A percentile compares a stretch with the other conserved stretches of the same genome.
phyloP scores from a whole-genome alignment of 1,140 invertebrate genomes.

The Papilio aristodemus region DNA sequence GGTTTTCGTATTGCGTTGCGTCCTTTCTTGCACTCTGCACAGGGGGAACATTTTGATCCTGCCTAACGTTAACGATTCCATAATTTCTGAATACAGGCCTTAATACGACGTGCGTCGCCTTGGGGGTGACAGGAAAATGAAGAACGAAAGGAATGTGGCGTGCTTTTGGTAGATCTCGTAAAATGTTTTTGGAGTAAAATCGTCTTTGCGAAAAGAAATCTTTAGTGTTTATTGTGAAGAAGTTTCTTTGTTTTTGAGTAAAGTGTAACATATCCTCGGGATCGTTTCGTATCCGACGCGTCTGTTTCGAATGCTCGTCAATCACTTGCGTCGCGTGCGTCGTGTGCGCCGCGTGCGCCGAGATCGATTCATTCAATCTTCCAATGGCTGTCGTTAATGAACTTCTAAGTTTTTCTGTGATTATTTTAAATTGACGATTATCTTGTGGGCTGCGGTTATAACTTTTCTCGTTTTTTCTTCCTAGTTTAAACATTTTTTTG shows the following conservation, averaged over 20 bases:
- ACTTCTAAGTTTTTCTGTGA: conserved; percentile 3
- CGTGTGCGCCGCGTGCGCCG: neutral
- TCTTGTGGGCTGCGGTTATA: neutral
- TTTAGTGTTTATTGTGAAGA: conserved; percentile 46
- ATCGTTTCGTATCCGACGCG: too few species aligned
- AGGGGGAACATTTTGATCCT: neutral
- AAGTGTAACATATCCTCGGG: neutral
- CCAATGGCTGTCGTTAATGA: neutral
- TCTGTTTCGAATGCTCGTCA: too few species aligned
- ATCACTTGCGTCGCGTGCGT: neutral
- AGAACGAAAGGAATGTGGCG: conserved; percentile 12
- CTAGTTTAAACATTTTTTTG: conserved; percentile 24
- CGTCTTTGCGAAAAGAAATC: conserved; percentile 50
- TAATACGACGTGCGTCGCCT: conserved; percentile 40
- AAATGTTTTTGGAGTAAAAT: conserved; percentile 33
- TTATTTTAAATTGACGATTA: neutral
- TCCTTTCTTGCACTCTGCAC: neutral
- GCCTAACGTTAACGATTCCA: conserved; percentile 17
- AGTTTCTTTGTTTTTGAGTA: conserved; percentile 40
- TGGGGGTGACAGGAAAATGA: conserved; percentile 33
- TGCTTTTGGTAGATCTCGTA: conserved; percentile 16
- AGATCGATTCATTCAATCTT: neutral
- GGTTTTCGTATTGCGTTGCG: conserved; percentile 32
- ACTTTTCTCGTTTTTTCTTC: conserved; percentile 32
- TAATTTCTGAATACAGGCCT: conserved; percentile 45